Evolutionary conservation across 2,797 vertebrate species (phyloP).

Genomic region (Falco rusticolus): DNA sequence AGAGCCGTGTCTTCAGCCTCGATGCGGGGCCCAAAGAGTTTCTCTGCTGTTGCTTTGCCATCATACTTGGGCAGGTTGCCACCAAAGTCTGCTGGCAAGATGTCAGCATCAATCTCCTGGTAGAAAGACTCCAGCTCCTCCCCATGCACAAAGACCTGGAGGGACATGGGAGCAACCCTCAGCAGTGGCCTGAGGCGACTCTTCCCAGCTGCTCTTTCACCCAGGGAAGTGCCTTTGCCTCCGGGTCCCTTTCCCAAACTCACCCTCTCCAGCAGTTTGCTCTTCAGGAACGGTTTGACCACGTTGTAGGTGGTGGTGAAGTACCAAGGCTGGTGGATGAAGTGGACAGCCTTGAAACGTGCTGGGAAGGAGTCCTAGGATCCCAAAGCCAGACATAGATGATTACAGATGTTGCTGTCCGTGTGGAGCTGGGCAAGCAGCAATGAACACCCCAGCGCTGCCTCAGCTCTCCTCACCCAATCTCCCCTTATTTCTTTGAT

Average conservation of each 20-base stretch:
- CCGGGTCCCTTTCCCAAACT: slow-evolving; percentile 45
- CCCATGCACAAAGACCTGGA: slow-evolving; percentile 91
- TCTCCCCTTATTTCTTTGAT: background rate
- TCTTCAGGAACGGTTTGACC: slow-evolving; percentile 97
- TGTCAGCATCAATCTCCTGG: slow-evolving; percentile 87
- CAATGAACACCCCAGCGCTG: background rate
- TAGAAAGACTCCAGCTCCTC: slow-evolving; percentile 90
- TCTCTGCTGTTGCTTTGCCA: slow-evolving; percentile 82
- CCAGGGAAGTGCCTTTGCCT: background rate
- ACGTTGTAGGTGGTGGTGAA: slow-evolving; percentile 98
- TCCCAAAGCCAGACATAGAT: background rate
- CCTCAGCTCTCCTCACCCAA: fast-evolving
- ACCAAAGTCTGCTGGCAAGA: slow-evolving; percentile 90
- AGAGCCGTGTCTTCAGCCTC: slow-evolving; percentile 90
- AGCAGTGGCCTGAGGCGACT: background rate
- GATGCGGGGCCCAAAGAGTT: slow-evolving; percentile 85
- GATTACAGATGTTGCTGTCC: background rate
- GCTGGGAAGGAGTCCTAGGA: slow-evolving; percentile 95
- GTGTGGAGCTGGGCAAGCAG: background rate
- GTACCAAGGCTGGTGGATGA: slow-evolving; percentile 98
- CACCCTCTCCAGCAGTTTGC: slow-evolving; percentile 95
- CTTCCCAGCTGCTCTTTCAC: background rate
- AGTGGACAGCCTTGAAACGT: slow-evolving; percentile 95
- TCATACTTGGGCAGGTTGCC: slow-evolving; percentile 87
- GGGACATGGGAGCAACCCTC: background rate